A percentile compares a stretch with the other conserved stretches of the same genome.
phyloP scores from a whole-genome alignment of 1,140 invertebrate genomes.

The Leptinotarsa undecemlineata region DNA sequence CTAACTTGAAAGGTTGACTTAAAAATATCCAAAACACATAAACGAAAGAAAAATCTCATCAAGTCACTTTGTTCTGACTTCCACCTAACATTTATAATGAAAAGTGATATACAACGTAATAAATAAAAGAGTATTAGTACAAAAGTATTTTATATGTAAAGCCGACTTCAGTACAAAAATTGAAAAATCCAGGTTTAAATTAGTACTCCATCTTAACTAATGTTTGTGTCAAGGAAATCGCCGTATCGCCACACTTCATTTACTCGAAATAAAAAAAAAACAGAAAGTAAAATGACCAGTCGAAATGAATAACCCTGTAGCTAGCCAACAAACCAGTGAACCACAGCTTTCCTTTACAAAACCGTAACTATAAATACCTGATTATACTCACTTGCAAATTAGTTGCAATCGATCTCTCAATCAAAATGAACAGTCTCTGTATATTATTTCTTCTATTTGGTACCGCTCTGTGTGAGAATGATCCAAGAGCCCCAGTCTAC shows the following conservation, averaged over 20 bases:
- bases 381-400: conserved; percentile 16
- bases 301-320: conserved; percentile 22
- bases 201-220: not conserved
- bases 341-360: conserved; percentile 37
- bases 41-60: no score
- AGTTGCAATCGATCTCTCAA: not conserved
- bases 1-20: no score
- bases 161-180: no score
- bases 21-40: no score
- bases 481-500: conserved; percentile 40
- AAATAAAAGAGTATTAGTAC: no score
- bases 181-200: no score
- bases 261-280: not conserved
- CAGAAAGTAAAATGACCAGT: conserved; percentile 15
- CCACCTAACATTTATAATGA: no score
- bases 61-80: no score
- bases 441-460: conserved; percentile 6
- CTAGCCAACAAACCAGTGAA: conserved; percentile 29
- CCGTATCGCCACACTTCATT: not conserved
- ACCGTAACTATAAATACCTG: conserved; percentile 35
- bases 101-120: no score
- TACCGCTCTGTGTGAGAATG: conserved; percentile 26
- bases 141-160: no score
- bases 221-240: not conserved
- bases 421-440: not conserved